Conservation (phyloP, 2,888 invertebrate species). For the Cheilosia vulpina region DNA sequence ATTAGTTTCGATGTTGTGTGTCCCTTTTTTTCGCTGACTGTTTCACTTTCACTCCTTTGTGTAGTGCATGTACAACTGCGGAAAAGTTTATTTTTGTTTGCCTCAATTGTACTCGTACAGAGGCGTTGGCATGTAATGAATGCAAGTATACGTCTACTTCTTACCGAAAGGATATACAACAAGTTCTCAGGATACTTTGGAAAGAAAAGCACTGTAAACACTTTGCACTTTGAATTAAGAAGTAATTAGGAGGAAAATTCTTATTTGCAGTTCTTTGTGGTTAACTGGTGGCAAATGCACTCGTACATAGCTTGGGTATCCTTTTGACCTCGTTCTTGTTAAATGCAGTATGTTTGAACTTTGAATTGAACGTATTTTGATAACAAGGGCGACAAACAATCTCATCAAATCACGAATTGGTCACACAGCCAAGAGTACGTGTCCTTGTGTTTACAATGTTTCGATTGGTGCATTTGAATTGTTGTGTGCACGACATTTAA, state of each 20-base stretch:
- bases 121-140: slow-evolving; percentile 9
- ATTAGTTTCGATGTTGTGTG: slow-evolving; percentile 34
- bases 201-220: slow-evolving; percentile 62
- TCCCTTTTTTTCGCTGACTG: not conserved
- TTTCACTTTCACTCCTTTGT: not conserved
- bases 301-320: not conserved
- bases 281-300: not conserved
- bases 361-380: not conserved
- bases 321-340: not conserved
- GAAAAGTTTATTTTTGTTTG: slow-evolving; percentile 26
- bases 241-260: slow-evolving; percentile 56
- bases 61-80: not conserved
- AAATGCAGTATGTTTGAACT: not conserved
- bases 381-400: not conserved
- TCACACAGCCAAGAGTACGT: slow-evolving; percentile 19
- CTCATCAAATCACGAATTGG: slow-evolving; percentile 4
- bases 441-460: slow-evolving; percentile 27
- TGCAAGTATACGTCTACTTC: not conserved
- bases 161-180: not conserved
- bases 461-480: not conserved
- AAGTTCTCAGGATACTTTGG: slow-evolving; percentile 50
- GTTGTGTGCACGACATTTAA: slow-evolving; percentile 6
- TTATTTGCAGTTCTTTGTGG: slow-evolving; percentile 20
- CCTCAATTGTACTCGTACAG: slow-evolving; percentile 1
- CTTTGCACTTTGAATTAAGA: slow-evolving; percentile 47